Conservation (phyloP, 2,113 vertebrate genomes). For the Psilopsiagon aurifrons region DNA sequence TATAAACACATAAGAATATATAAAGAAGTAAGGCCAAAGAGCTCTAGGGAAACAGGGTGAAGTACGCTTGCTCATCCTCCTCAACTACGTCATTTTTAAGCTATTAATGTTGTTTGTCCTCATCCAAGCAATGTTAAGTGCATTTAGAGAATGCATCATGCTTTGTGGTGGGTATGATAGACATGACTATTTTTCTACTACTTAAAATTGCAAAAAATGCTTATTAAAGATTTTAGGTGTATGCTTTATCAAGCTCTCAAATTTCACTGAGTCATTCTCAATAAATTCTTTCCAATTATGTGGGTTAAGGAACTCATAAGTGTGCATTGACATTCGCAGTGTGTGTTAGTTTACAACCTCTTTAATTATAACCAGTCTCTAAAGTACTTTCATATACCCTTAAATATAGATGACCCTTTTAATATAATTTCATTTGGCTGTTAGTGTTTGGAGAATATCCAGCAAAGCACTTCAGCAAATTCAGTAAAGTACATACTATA, state of each 20-base stretch:
- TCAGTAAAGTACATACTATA: slow-evolving; percentile 76
- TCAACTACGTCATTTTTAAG: not conserved
- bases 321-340: slow-evolving; percentile 22
- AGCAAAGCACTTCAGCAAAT: slow-evolving; percentile 85
- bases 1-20: not conserved
- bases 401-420: slow-evolving; percentile 79
- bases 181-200: not conserved
- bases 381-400: slow-evolving; percentile 71
- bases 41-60: not conserved
- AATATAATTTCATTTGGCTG: slow-evolving; percentile 82
- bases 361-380: slow-evolving; percentile 72
- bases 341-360: slow-evolving; percentile 65
- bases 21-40: not conserved
- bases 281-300: not conserved
- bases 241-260: not conserved
- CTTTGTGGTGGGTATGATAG: not conserved
- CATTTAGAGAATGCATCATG: rapidly evolving
- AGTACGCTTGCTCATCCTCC: not conserved
- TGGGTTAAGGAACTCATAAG: not conserved
- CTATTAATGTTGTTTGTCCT: not conserved
- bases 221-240: not conserved
- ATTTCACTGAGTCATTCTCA: not conserved
- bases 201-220: not conserved
- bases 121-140: not conserved
- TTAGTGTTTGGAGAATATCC: slow-evolving; percentile 85